phyloP scores from a whole-genome alignment of 2,113 vertebrate genomes.

The Electrona antarctica region DNA sequence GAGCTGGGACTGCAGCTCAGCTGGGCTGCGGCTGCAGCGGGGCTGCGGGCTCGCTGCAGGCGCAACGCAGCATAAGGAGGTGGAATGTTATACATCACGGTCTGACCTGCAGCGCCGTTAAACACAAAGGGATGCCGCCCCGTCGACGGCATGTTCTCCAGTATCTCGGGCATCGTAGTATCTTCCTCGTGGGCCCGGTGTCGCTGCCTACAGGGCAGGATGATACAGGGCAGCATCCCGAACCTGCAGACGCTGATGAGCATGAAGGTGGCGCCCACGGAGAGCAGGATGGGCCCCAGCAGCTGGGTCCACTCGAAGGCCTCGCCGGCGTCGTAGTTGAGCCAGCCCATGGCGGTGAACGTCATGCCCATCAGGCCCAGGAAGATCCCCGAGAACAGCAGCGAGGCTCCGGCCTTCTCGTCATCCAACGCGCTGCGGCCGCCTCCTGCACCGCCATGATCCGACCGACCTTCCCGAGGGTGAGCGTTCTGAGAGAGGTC shows the following conservation, averaged over 20 bases:
- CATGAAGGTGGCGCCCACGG: slow-evolving; percentile 82
- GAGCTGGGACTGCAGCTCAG: slow-evolving; percentile 26
- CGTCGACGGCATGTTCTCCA: slow-evolving; percentile 47
- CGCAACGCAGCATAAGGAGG: slow-evolving; percentile 59
- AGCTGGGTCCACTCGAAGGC: slow-evolving; percentile 84
- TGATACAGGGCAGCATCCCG: slow-evolving; percentile 75
- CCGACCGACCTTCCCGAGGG: slow-evolving; percentile 36
- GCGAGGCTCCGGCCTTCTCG: slow-evolving; percentile 80
- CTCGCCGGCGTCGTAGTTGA: slow-evolving; percentile 65
- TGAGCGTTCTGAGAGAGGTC: slow-evolving; percentile 75
- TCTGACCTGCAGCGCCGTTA: slow-evolving; percentile 77
- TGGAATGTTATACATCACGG: slow-evolving; percentile 80
- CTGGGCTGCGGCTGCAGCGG: slow-evolving; percentile 38
- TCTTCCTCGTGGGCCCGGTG: slow-evolving; percentile 56
- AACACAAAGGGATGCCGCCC: slow-evolving; percentile 81
- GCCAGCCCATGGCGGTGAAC: slow-evolving; percentile 85
- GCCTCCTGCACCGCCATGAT: too few species aligned
- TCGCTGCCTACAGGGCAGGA: slow-evolving; percentile 67
- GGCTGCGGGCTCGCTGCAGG: slow-evolving; percentile 60
- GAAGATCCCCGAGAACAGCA: slow-evolving; percentile 85
- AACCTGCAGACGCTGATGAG: slow-evolving; percentile 85
- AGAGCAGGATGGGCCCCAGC: slow-evolving; percentile 85
- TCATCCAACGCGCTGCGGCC: slow-evolving; percentile 57
- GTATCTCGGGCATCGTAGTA: slow-evolving; percentile 48
- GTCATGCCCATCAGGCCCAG: slow-evolving; percentile 82